These are phyloP conservation scores for Paramisgurnus dabryanus DNA, from an alignment of 2,113 vertebrate species.

Conservation along the genomic window DNA sequence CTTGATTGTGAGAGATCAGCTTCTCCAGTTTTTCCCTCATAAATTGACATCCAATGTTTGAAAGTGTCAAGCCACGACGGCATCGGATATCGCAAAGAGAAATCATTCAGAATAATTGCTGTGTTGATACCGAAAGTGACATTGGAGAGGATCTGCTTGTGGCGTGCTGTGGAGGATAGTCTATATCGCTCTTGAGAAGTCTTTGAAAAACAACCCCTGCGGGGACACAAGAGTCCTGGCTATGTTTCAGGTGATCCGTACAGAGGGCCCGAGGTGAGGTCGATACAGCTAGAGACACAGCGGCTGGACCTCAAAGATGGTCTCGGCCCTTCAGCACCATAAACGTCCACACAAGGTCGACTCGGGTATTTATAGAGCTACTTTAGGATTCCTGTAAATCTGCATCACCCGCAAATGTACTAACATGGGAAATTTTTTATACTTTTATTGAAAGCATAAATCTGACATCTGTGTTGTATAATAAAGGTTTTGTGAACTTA, in stretches of 20 bases:
- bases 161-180: constrained; percentile 30
- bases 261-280: constrained; percentile 29
- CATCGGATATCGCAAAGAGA: constrained; percentile 16
- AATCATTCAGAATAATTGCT: constrained; percentile 44
- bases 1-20: constrained; percentile 2
- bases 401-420: constrained; percentile 11
- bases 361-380: constrained; percentile 39
- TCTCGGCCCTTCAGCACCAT: neutral
- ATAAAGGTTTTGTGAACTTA: constrained; percentile 3
- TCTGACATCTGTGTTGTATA: neutral
- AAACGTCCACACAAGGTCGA: constrained; percentile 44
- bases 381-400: constrained; percentile 48
- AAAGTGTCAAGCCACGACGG: neutral
- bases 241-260: constrained; percentile 45
- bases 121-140: constrained; percentile 40
- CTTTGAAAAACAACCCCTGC: constrained; percentile 51
- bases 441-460: constrained; percentile 25
- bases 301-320: constrained; percentile 42
- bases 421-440: constrained; percentile 31
- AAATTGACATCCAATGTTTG: constrained; percentile 18
- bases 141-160: constrained; percentile 31
- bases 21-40: neutral
- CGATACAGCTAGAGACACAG: constrained; percentile 52
- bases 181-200: constrained; percentile 36
- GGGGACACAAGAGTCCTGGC: constrained; percentile 38